Conservation (phyloP, 2,797 vertebrate genomes). For the Cheirogaleus major region DNA sequence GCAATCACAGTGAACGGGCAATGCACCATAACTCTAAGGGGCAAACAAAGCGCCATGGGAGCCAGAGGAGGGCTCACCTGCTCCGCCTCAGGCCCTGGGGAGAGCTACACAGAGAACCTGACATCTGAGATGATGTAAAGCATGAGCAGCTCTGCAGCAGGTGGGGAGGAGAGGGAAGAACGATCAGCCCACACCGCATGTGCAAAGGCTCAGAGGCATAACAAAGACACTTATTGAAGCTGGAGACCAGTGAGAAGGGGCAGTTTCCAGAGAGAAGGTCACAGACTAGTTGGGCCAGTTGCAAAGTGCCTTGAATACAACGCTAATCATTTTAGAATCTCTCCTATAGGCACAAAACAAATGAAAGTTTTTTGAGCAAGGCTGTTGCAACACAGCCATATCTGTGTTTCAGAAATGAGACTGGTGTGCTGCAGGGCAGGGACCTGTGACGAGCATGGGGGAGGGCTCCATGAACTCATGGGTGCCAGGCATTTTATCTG, state of each 20-base stretch:
- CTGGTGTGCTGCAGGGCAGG: accelerated
- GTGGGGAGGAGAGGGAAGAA: not conserved
- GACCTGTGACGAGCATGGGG: not conserved
- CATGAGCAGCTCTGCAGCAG: not conserved
- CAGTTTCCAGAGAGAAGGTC: too few relatives aligned
- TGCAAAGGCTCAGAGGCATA: not conserved
- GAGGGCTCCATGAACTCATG: not conserved
- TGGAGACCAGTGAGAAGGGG: not conserved
- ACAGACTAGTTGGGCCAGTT: not conserved
- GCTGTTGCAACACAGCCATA: too few relatives aligned
- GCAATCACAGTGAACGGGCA: not conserved
- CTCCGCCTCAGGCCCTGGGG: not conserved
- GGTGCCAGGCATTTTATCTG: not conserved
- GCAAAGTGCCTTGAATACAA: not conserved
- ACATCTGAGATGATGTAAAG: too few relatives aligned
- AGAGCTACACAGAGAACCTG: not conserved
- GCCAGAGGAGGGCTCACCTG: not conserved
- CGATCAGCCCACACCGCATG: accelerated
- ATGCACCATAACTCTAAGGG: not conserved
- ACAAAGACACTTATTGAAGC: not conserved
- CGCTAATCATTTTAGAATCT: not conserved
- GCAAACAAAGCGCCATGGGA: not conserved
- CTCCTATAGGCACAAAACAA: not conserved
- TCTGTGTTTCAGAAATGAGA: not conserved
- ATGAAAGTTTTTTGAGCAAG: not conserved